phyloP scores from a whole-genome alignment of 2,888 invertebrate genomes.

The Dexiosoma caninum region DNA sequence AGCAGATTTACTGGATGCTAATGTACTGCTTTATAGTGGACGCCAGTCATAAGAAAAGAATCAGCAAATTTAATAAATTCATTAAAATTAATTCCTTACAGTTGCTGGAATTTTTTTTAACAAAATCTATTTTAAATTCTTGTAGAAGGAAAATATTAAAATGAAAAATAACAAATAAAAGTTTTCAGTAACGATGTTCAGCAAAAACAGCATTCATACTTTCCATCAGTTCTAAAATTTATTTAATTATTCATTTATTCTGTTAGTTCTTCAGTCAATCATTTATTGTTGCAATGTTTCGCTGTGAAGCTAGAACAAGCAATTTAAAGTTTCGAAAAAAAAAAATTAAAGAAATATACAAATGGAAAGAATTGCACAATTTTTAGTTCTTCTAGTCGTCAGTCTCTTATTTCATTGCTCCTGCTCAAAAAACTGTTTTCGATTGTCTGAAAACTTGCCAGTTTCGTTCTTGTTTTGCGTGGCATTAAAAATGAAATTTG shows the following conservation, averaged over 20 bases:
- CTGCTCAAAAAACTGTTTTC: neutral
- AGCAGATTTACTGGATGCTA: too few relatives aligned
- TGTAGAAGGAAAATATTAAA: too few relatives aligned
- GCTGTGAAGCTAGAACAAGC: neutral
- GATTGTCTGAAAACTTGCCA: neutral
- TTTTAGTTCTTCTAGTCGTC: neutral
- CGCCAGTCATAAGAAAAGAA: too few relatives aligned
- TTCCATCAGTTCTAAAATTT: neutral
- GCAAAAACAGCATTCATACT: neutral
- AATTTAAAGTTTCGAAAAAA: neutral
- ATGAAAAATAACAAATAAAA: neutral
- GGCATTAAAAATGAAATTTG: neutral
- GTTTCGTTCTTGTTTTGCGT: neutral
- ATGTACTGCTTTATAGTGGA: too few relatives aligned
- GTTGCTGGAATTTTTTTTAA: too few relatives aligned
- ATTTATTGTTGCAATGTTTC: neutral
- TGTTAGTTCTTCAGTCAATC: constrained; percentile 4
- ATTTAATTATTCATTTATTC: neutral
- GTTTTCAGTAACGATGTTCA: too few relatives aligned
- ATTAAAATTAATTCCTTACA: too few relatives aligned
- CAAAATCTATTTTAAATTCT: too few relatives aligned
- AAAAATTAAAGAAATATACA: neutral
- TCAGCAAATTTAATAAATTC: too few relatives aligned
- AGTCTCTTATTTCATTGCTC: neutral
- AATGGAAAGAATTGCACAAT: neutral